phyloP scores from a whole-genome alignment of 2,113 vertebrate genomes.

The Seriola rivoliana region DNA sequence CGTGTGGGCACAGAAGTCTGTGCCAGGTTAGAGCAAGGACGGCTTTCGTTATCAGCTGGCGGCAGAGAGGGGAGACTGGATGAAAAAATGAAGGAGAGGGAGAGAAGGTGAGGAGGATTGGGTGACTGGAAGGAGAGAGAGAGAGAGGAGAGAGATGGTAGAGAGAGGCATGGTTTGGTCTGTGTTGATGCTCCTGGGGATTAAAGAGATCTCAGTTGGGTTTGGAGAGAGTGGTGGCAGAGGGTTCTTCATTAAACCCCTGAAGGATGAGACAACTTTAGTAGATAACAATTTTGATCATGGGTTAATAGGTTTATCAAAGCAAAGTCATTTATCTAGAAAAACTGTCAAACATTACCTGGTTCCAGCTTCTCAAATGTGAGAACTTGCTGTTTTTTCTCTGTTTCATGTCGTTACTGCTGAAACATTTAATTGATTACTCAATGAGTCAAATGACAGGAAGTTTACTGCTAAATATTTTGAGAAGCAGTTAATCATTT shows the following conservation, averaged over 20 bases:
- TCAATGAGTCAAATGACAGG: not conserved
- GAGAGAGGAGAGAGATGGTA: not conserved
- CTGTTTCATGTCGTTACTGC: not conserved
- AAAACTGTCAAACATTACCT: not conserved
- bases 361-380: too few species aligned
- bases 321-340: not conserved
- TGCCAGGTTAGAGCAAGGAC: slow-evolving; percentile 40
- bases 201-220: not conserved
- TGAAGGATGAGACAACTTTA: not conserved
- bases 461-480: too few species aligned
- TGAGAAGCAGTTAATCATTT: too few species aligned
- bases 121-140: not conserved
- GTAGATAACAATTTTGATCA: too few species aligned
- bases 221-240: slow-evolving; percentile 1
- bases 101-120: not conserved
- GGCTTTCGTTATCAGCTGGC: slow-evolving; percentile 44
- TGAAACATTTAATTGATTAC: not conserved
- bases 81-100: not conserved
- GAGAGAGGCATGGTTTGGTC: not conserved
- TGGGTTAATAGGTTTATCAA: too few species aligned
- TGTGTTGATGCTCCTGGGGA: not conserved
- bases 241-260: not conserved
- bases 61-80: not conserved
- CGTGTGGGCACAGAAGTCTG: slow-evolving; percentile 7
- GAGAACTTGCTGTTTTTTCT: not conserved